Conservation (phyloP, 1,140 invertebrate genomes). For the Magallana ariakensis region DNA sequence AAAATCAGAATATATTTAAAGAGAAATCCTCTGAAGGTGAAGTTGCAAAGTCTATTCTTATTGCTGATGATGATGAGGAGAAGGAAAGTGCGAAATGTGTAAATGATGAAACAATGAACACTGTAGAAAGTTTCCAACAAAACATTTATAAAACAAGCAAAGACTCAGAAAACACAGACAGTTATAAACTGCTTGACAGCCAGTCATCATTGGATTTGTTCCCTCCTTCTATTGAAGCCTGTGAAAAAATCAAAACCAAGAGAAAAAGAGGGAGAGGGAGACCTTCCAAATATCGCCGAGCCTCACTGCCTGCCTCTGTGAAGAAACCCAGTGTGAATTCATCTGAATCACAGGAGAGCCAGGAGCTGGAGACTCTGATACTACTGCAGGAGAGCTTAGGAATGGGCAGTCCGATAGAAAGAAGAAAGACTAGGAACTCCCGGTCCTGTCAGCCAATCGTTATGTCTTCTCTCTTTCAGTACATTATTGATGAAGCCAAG, state of each 20-base stretch:
- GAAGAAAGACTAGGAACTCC: slow-evolving; percentile 8
- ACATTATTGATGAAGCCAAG: slow-evolving; percentile 63
- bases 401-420: neutral
- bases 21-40: neutral
- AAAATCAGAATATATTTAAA: neutral
- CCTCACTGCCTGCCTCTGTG: neutral
- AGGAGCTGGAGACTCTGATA: slow-evolving; percentile 18
- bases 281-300: neutral
- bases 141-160: neutral
- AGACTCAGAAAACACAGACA: neutral
- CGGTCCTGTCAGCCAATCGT: slow-evolving; percentile 17
- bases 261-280: slow-evolving; percentile 23
- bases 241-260: slow-evolving; percentile 23
- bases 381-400: slow-evolving; percentile 12
- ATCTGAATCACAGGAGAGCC: neutral
- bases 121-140: neutral
- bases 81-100: neutral
- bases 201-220: neutral
- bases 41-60: neutral
- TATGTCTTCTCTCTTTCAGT: slow-evolving; percentile 67
- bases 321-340: neutral
- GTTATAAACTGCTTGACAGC: neutral
- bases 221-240: neutral
- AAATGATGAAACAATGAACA: neutral
- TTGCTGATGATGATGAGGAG: slow-evolving; percentile 17